Evolutionary conservation across 2,888 invertebrate species (phyloP), one percentile per base, ranked within the genome.

Genomic region (Anthophora plumipes): DNA sequence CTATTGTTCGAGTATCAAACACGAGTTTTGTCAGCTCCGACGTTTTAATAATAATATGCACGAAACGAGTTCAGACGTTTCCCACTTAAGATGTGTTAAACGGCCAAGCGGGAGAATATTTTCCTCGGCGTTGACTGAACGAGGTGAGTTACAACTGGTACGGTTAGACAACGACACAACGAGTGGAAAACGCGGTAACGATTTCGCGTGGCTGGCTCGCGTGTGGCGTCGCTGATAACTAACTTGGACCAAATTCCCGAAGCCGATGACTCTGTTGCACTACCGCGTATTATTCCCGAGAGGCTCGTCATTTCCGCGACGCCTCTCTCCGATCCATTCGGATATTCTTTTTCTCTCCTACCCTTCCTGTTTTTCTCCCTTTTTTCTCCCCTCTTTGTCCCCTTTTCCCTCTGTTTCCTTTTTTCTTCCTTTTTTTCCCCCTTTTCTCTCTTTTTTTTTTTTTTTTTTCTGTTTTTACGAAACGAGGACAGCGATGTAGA

Each of bases 221-320:
- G 78, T 77, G 77, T 60, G 60, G n/a, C 77, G 31, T 54, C 64
- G 60, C 12, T 48, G 78, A 79, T 79, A 79, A 79, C 59, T 54
- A 77, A 79, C 63, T 64, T 17, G 31, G 14, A 52, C 39, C 52
- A 64, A 79, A 79, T 59, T 64, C 77, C 69, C 52, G 66, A 70
- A 79, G 63, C 77, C 78, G 77, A 46, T 43, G 74, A 66, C 64
- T 64, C 64, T 66, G 64, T 66, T 66, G 76, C 59, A 37, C 68
- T 48, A 31, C 60, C 61, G 74, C 59, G 69, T 41, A 59, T 59
- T 70, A 70, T 59, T 72, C 50, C 54, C 50, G 41, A 4, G 50
- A 31, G 54, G n/a, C 22, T 41, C 31, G 67, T 69, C 78, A 39
- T 57, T 75, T 78, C 48, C 63, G 25, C 76, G 57, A 46, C 63